phyloP scores from a whole-genome alignment of 2,888 invertebrate species.

The Punctoribates punctum region DNA sequence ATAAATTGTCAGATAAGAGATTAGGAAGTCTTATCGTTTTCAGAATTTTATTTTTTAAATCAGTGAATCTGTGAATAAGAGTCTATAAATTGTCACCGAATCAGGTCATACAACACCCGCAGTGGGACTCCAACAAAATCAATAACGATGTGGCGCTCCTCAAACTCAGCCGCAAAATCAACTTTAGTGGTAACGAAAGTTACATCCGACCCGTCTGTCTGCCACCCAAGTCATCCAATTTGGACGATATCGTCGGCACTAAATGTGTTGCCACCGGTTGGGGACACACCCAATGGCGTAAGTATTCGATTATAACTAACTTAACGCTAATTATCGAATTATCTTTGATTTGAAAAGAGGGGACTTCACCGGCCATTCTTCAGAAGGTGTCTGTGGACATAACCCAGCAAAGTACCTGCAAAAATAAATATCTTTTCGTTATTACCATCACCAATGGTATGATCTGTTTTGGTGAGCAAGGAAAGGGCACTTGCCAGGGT shows the following conservation, averaged over 20 bases:
- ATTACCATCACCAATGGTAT: slow-evolving; percentile 17
- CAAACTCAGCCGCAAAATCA: slow-evolving; percentile 20
- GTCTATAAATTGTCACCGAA: not conserved
- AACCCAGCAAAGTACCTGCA: not conserved
- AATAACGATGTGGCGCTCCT: slow-evolving; percentile 32
- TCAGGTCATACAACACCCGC: slow-evolving; percentile 14
- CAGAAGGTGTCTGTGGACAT: slow-evolving; percentile 28
- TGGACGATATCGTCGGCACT: slow-evolving; percentile 16
- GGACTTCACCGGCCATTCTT: not conserved
- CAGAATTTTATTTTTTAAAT: too few species aligned
- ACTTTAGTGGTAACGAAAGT: slow-evolving; percentile 14
- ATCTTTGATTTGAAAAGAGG: slow-evolving; percentile 18
- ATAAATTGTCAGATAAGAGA: too few species aligned
- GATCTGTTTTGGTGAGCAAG: slow-evolving; percentile 35
- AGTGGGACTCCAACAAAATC: slow-evolving; percentile 11
- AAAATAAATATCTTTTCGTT: not conserved
- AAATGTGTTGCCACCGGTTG: slow-evolving; percentile 34
- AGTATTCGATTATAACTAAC: not conserved
- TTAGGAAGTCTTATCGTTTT: too few species aligned
- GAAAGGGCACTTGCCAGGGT: slow-evolving; percentile 45
- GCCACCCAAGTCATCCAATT: not conserved
- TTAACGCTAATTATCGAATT: not conserved
- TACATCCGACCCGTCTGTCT: slow-evolving; percentile 17
- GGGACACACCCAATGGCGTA: slow-evolving; percentile 40
- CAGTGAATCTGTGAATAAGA: too few species aligned